Evolutionary conservation across 2,888 invertebrate genomes (phyloP), one percentile per base, ranked within the genome.

Genomic region (Ichneumoninae sp.): DNA sequence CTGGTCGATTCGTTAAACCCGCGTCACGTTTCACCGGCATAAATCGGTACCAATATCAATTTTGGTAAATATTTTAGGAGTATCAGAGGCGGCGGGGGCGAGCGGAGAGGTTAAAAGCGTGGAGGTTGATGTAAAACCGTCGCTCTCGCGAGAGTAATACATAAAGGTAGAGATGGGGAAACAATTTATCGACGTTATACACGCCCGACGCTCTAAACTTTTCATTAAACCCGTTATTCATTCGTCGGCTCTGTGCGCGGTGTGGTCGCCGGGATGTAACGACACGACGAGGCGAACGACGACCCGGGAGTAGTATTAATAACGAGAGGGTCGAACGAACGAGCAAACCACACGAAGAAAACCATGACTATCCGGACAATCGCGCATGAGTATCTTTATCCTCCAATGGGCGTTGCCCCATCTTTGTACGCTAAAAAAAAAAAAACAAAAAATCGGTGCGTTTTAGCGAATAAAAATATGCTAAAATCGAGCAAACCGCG

Each of bases 141-240:
- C 36, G 57, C 74, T 47, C 44, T 19, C 54, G 44, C 19, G 57
- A 68, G 52, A 47, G 50, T 44, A 40, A 22, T 47, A 72, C 70
- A 65, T 44, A 50, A 57, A 74, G 69, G 50, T 19, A 60, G 74
- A 68, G 75, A 71, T 36, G 44, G 40, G 60, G 75, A 69, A 69
- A 86, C 82, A 81, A 89, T 89, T 89, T 89, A 89, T 88, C 85
- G 87, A 54, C 65, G 85, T 78, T 82, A 86, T 86, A 88, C 86
- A 83, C 83, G 54, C 74, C 86, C 85, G 86, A 86, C 82, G 84
- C 72, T 68, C 70, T 68, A 81, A 76, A 85, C 77, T 87, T 89
- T 89, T 88, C 88, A 88, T 89, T 87, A 88, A 87, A 87, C 75
- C 84, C 84, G 86, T 86, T 86, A 87, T 87, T 89, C 87, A 88